Conservation (phyloP, 1,140 invertebrate species). For the Heterodera schachtii region DNA sequence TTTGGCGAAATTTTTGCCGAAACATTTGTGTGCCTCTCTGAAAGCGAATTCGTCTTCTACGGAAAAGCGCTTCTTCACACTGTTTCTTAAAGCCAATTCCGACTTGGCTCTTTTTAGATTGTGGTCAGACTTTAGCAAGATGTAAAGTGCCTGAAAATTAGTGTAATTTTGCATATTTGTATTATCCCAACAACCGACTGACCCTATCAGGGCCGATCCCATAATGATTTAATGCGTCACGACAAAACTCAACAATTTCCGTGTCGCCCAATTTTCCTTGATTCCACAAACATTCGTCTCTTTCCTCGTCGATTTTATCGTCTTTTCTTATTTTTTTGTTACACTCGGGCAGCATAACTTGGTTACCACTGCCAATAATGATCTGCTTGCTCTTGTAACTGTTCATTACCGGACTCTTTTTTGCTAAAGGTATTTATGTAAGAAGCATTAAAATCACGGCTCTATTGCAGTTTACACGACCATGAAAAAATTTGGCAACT, state of each 20-base stretch:
- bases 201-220: constrained; percentile 31
- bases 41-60: constrained; percentile 32
- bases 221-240: constrained; percentile 14
- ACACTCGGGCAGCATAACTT: constrained; percentile 26
- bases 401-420: constrained; percentile 23
- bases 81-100: neutral
- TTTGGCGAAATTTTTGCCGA: constrained; percentile 43
- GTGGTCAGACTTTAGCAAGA: constrained; percentile 20
- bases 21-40: constrained; percentile 30
- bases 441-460: neutral
- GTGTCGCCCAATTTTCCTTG: constrained; percentile 11
- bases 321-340: no score
- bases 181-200: neutral
- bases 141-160: constrained; percentile 35
- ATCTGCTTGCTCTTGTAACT: constrained; percentile 8
- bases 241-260: constrained; percentile 28
- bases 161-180: neutral
- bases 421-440: neutral
- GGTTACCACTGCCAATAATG: constrained; percentile 14
- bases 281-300: constrained; percentile 29
- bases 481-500: no score
- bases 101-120: constrained; percentile 13
- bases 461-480: no score
- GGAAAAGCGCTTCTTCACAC: constrained; percentile 10
- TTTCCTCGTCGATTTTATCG: neutral